These are phyloP conservation scores for Nyctalus aviator DNA, from an alignment of 2,797 vertebrate species.

Conservation along the genomic window DNA sequence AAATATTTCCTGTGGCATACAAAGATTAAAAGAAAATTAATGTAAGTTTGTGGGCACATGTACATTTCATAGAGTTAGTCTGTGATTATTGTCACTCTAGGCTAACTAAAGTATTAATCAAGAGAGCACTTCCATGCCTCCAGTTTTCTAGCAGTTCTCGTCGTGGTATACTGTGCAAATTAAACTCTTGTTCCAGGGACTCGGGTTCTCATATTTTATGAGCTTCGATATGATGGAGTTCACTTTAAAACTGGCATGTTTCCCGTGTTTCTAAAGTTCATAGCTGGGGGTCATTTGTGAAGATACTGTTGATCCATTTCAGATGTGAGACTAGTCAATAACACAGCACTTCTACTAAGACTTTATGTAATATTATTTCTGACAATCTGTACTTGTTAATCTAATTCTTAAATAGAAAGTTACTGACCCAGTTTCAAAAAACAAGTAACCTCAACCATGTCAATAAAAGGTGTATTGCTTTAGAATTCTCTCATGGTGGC, in stretches of 20 bases:
- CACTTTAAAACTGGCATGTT: background rate
- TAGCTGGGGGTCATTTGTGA: background rate
- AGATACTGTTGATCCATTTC: background rate
- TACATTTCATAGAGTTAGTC: slow-evolving; percentile 74
- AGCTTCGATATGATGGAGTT: slow-evolving; percentile 21
- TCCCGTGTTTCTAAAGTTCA: background rate
- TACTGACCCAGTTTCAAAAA: slow-evolving; percentile 7
- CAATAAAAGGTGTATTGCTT: background rate
- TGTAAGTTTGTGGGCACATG: slow-evolving; percentile 76
- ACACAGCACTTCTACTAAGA: background rate
- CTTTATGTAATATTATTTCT: background rate
- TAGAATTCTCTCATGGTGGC: background rate
- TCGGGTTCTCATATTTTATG: background rate
- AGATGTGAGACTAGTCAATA: slow-evolving; percentile 10
- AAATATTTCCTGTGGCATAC: slow-evolving; percentile 82
- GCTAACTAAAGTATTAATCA: slow-evolving; percentile 79
- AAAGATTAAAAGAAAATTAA: slow-evolving; percentile 88
- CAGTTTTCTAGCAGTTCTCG: slow-evolving; percentile 31
- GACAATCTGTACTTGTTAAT: background rate
- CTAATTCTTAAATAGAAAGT: slow-evolving; percentile 19
- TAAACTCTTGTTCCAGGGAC: slow-evolving; percentile 61
- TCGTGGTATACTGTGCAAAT: slow-evolving; percentile 12
- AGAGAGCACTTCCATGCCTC: background rate
- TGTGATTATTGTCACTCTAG: slow-evolving; percentile 74
- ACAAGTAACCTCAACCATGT: background rate